These are phyloP conservation scores for Sycophila sp. DNA, from an alignment of 1,140 invertebrate species.

Conservation along the genomic window DNA sequence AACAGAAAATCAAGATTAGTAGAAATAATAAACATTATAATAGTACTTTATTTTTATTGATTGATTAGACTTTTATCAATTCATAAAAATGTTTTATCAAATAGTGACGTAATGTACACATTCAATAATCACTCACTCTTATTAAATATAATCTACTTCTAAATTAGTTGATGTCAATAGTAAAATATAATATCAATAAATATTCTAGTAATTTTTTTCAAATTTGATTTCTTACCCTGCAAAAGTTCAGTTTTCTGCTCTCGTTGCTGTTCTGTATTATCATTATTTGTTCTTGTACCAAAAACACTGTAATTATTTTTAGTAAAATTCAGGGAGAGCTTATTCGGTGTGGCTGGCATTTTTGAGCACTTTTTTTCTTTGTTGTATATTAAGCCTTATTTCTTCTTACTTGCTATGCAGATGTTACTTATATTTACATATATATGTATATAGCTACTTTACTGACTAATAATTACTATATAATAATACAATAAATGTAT, in stretches of 20 bases:
- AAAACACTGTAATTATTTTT: constrained; percentile 64
- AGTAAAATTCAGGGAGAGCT: constrained; percentile 61
- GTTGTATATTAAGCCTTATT: constrained; percentile 21
- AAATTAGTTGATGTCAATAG: too few species aligned
- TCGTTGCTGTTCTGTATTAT: constrained; percentile 54
- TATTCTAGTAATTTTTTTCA: too few species aligned
- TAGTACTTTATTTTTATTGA: neutral
- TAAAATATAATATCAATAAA: neutral
- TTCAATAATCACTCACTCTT: too few species aligned
- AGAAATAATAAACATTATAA: neutral
- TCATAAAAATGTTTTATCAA: too few species aligned
- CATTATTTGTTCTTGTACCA: constrained; percentile 47
- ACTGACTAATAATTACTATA: constrained; percentile 12
- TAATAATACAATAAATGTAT: constrained; percentile 23
- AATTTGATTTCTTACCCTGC: constrained; percentile 58
- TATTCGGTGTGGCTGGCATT: constrained; percentile 63
- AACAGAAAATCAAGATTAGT: constrained; percentile 9
- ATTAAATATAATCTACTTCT: too few species aligned
- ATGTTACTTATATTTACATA: constrained; percentile 4
- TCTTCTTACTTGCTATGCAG: constrained; percentile 13
- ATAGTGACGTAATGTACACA: too few species aligned
- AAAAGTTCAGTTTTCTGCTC: constrained; percentile 64
- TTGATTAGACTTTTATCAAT: too few species aligned
- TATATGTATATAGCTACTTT: neutral
- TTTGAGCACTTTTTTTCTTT: constrained; percentile 24